Conservation (phyloP, 2,113 vertebrate species). For the Orycteropus afer region DNA sequence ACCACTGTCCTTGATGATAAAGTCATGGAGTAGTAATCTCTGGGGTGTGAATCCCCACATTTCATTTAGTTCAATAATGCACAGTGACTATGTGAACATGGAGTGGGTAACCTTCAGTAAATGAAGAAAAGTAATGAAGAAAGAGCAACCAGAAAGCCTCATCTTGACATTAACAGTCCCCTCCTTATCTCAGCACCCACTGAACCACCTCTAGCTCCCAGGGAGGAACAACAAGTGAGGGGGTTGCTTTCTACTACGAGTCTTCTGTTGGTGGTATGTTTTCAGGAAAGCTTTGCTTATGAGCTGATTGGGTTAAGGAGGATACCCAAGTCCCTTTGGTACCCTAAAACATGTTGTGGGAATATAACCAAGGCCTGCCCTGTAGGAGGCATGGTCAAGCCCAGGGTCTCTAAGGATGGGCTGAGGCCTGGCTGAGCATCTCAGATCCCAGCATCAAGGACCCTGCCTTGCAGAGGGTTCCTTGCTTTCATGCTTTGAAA, state of each 20-base stretch:
- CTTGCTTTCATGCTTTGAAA: not conserved
- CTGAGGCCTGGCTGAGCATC: no score
- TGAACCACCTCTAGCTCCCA: not conserved
- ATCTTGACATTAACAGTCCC: not conserved
- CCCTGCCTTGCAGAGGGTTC: not conserved
- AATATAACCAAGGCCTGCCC: not conserved
- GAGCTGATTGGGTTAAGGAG: not conserved
- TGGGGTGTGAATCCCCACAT: not conserved
- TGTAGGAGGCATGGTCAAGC: not conserved
- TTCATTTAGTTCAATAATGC: not conserved
- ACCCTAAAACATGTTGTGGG: not conserved
- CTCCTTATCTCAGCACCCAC: not conserved
- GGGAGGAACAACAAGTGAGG: not conserved
- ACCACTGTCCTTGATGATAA: not conserved
- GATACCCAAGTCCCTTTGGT: no score
- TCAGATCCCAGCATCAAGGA: not conserved
- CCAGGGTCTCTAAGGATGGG: not conserved
- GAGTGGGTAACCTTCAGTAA: not conserved
- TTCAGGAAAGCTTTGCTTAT: not conserved
- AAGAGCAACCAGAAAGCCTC: not conserved
- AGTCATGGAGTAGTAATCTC: no score
- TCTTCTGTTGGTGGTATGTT: not conserved
- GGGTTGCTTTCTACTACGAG: no score
- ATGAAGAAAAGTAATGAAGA: not conserved
- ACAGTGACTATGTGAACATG: not conserved